Percentiles rank a stretch among this genome's conserved stretches.
Evolutionary conservation across 2,797 vertebrate species (phyloP).

Genomic region (Tinamus major): DNA sequence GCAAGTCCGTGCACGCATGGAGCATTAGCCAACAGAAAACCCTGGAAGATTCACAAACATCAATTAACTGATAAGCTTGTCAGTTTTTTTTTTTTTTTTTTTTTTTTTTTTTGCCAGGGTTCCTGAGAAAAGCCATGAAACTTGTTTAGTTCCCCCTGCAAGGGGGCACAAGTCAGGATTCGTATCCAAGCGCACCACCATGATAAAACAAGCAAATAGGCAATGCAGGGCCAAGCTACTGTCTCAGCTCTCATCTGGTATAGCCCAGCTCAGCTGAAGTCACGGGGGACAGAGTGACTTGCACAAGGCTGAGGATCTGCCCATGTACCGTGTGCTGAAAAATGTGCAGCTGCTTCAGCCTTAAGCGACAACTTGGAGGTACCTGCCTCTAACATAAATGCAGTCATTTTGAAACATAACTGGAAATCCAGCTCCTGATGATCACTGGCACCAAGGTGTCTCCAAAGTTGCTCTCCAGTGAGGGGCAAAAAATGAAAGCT

Average conservation of each 20-base stretch:
- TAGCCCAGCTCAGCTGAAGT: background rate
- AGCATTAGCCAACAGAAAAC: background rate
- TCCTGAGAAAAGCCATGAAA: background rate
- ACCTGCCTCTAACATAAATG: background rate
- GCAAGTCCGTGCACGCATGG: background rate
- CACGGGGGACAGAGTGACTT: background rate
- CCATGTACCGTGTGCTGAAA: background rate
- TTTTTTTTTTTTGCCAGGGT: background rate
- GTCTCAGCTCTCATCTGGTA: background rate
- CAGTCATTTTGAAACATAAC: background rate
- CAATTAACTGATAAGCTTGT: background rate
- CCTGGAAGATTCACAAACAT: background rate
- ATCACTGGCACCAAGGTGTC: background rate
- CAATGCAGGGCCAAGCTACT: background rate
- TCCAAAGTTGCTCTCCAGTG: background rate
- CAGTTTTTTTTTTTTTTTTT: background rate
- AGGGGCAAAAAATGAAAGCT: background rate
- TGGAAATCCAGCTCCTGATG: background rate
- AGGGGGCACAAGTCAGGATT: background rate
- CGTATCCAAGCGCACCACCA: background rate
- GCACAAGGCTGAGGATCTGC: background rate
- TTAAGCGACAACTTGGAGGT: background rate
- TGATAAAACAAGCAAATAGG: background rate
- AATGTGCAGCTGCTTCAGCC: background rate
- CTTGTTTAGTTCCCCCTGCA: background rate